Conservation (phyloP, 2,888 invertebrate species). For the Tetheella fluctuosa region DNA sequence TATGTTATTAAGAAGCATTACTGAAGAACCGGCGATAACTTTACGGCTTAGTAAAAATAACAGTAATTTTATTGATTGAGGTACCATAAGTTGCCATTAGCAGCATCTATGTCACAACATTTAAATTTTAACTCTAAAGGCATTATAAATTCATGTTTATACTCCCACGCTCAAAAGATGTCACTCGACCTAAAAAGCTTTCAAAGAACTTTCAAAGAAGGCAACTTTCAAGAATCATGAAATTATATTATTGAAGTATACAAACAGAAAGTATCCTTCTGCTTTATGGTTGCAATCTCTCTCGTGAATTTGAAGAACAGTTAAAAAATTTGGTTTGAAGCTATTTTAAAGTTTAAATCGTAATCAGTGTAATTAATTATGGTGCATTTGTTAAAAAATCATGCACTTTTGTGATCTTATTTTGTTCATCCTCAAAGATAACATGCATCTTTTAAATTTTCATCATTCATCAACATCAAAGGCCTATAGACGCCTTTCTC, state of each 20-base stretch:
- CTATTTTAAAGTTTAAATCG: background rate
- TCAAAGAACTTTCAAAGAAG: background rate
- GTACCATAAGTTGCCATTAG: background rate
- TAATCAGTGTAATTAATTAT: too few species aligned
- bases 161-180: conserved; percentile 2
- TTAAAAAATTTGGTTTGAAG: too few species aligned
- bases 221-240: too few species aligned
- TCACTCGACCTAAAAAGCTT: conserved; percentile 9
- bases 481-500: too few species aligned
- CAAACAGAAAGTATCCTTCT: background rate
- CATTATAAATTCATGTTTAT: background rate
- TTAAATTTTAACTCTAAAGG: background rate
- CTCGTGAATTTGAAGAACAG: too few species aligned
- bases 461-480: too few species aligned
- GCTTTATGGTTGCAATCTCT: background rate
- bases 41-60: background rate
- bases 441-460: too few species aligned
- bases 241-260: too few species aligned
- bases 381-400: too few species aligned
- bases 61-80: background rate
- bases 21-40: background rate
- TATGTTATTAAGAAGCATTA: too few species aligned
- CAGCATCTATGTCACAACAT: background rate
- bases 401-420: too few species aligned
- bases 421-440: too few species aligned